These are phyloP conservation scores for Urocynchramus pylzowi DNA, from an alignment of 2,113 vertebrate genomes.

Conservation along the genomic window DNA sequence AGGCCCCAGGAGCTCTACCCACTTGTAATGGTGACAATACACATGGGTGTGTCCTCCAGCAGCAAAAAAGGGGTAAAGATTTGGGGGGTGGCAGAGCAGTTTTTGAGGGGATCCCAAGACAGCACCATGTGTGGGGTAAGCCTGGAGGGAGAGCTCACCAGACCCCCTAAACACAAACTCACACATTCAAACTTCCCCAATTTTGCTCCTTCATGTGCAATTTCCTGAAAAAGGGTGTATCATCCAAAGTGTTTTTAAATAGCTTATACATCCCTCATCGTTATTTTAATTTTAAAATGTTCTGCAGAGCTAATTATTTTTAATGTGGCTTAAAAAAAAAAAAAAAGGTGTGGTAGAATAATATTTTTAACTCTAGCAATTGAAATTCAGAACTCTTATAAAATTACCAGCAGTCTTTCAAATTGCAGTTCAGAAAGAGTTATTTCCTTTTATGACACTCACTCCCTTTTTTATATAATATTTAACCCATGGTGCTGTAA, in stretches of 20 bases:
- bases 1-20: neutral
- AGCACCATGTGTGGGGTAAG: neutral
- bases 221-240: slow-evolving; percentile 41
- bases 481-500: slow-evolving; percentile 8
- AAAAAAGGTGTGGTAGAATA: slow-evolving; percentile 22
- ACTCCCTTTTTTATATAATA: slow-evolving; percentile 20
- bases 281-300: slow-evolving; percentile 49
- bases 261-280: neutral
- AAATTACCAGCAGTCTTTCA: neutral
- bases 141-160: neutral
- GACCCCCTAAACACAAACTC: neutral
- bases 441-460: slow-evolving; percentile 26
- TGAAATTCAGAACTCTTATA: slow-evolving; percentile 3
- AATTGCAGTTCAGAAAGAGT: slow-evolving; percentile 20
- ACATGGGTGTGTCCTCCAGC: neutral
- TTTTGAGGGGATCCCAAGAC: neutral
- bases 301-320: slow-evolving; percentile 46
- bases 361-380: slow-evolving; percentile 26
- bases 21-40: neutral
- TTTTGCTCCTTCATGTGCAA: neutral
- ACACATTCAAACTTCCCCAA: neutral
- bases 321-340: neutral
- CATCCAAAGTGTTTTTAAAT: slow-evolving; percentile 12
- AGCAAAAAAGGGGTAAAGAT: neutral
- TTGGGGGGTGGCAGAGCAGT: neutral